Evolutionary conservation across 2,113 vertebrate genomes (phyloP).

Genomic region (Semicossyphus pulcher): DNA sequence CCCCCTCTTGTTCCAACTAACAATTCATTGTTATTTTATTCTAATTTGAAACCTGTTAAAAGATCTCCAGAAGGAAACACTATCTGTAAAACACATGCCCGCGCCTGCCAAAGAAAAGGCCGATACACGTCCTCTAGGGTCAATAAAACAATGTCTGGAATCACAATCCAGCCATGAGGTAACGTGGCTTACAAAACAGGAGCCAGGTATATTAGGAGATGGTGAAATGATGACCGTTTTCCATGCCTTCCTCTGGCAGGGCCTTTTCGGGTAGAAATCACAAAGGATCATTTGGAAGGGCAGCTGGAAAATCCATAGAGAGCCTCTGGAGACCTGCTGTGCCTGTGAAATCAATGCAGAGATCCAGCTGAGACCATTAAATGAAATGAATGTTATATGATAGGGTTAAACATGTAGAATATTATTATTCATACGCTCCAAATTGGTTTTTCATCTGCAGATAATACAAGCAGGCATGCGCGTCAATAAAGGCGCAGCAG

Average conservation of each 20-base stretch:
- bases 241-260: slow-evolving; percentile 63
- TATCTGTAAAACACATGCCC: slow-evolving; percentile 44
- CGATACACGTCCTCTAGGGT: slow-evolving; percentile 42
- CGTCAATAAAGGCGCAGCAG: slow-evolving; percentile 46
- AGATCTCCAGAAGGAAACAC: slow-evolving; percentile 51
- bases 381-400: slow-evolving; percentile 72
- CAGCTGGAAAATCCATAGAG: slow-evolving; percentile 80
- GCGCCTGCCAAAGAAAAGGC: slow-evolving; percentile 34
- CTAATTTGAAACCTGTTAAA: slow-evolving; percentile 59
- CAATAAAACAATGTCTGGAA: slow-evolving; percentile 66
- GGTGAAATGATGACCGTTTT: slow-evolving; percentile 73
- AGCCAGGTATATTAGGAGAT: slow-evolving; percentile 65
- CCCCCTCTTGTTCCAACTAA: slow-evolving; percentile 31
- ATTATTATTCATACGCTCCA: slow-evolving; percentile 72
- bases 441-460: slow-evolving; percentile 71
- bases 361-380: slow-evolving; percentile 74
- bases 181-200: slow-evolving; percentile 61
- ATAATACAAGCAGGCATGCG: slow-evolving; percentile 53
- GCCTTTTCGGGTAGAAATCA: slow-evolving; percentile 66
- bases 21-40: slow-evolving; percentile 60
- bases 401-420: slow-evolving; percentile 71
- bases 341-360: slow-evolving; percentile 75
- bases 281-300: slow-evolving; percentile 72
- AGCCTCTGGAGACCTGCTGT: slow-evolving; percentile 65
- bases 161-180: slow-evolving; percentile 57